Conservation (phyloP, 2,888 invertebrate species). For the Drosophila robusta region DNA sequence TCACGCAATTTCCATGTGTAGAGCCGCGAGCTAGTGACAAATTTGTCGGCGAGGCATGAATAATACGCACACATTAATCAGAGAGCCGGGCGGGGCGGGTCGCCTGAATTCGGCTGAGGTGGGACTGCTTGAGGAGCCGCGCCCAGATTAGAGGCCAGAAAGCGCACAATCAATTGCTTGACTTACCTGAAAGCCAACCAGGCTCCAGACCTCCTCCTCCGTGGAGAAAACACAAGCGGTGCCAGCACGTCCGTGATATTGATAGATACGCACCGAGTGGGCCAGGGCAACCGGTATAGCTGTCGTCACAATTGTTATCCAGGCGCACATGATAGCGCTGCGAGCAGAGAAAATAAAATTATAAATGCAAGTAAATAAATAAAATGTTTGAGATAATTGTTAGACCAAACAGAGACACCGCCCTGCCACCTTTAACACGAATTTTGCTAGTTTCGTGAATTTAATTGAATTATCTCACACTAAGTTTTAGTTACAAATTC, state of each 20-base stretch:
- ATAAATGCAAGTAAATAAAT: too few species aligned
- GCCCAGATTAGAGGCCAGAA: slow-evolving; percentile 39
- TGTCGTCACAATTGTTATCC: slow-evolving; percentile 92
- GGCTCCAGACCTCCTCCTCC: slow-evolving; percentile 87
- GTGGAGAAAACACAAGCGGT: slow-evolving; percentile 90
- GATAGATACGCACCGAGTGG: slow-evolving; percentile 90
- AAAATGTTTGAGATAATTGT: slow-evolving; percentile 5
- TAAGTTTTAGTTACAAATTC: background rate
- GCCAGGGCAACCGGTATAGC: slow-evolving; percentile 92
- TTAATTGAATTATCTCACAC: too few species aligned
- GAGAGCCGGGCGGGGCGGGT: background rate
- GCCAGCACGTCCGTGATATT: slow-evolving; percentile 88
- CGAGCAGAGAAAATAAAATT: background rate
- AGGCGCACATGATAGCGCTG: slow-evolving; percentile 91
- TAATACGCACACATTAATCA: slow-evolving; percentile 52
- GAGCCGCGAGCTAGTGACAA: slow-evolving; percentile 39
- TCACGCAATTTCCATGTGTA: slow-evolving; percentile 32
- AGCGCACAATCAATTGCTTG: slow-evolving; percentile 43
- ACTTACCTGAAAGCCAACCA: slow-evolving; percentile 85
- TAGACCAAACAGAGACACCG: background rate
- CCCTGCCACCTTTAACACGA: background rate
- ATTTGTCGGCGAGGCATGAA: slow-evolving; percentile 45
- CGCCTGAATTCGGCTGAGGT: too few species aligned
- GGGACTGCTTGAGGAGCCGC: background rate
- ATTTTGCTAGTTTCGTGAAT: background rate